Conservation (phyloP, 2,888 invertebrate genomes). For the Abrostola triplasia region DNA sequence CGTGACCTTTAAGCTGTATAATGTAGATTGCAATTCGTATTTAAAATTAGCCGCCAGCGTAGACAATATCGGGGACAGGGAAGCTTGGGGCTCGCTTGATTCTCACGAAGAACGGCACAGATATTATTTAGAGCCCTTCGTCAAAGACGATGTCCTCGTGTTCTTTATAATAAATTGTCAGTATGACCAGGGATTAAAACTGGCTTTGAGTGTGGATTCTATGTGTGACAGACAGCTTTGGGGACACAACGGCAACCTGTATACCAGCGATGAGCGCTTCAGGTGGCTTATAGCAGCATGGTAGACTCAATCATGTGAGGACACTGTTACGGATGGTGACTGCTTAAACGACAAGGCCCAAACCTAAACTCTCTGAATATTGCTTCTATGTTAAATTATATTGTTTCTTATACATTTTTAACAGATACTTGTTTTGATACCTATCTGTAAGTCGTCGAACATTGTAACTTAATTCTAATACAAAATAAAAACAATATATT, state of each 20-base stretch:
- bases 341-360: not conserved
- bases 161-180: constrained; percentile 58
- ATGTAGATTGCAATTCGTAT: constrained; percentile 49
- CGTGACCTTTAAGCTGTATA: constrained; percentile 58
- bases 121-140: constrained; percentile 57
- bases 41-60: constrained; percentile 55
- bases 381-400: too few species aligned
- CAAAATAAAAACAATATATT: too few species aligned
- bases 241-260: constrained; percentile 36
- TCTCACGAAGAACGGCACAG: constrained; percentile 36
- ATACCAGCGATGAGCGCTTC: constrained; percentile 13
- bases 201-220: constrained; percentile 34
- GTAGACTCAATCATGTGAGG: constrained; percentile 7
- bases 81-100: constrained; percentile 50
- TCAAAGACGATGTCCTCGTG: constrained; percentile 43
- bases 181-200: constrained; percentile 53
- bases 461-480: too few species aligned
- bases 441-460: too few species aligned
- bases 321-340: not conserved
- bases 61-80: constrained; percentile 49
- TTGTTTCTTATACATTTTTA: too few species aligned
- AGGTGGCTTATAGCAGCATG: constrained; percentile 29
- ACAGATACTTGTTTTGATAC: too few species aligned
- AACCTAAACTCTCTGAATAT: too few species aligned
- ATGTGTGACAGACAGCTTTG: constrained; percentile 50